Conservation (phyloP, 1,140 invertebrate species). For the Philopotamus ludificatus region DNA sequence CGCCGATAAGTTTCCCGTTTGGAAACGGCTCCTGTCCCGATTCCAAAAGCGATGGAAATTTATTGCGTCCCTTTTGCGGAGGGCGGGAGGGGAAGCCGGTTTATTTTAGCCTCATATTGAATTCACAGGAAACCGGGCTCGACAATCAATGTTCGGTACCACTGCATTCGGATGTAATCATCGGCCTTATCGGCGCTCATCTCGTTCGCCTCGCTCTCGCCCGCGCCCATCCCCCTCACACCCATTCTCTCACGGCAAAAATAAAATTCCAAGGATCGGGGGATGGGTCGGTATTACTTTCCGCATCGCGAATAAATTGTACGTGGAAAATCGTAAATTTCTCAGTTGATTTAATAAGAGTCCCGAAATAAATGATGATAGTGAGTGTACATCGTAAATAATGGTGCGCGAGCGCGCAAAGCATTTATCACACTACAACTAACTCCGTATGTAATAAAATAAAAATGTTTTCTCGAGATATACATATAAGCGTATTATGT, state of each 20-base stretch:
- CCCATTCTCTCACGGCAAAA: too few species aligned
- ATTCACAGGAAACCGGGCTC: neutral
- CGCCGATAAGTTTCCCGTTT: slow-evolving; percentile 29
- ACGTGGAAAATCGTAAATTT: neutral
- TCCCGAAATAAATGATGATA: neutral
- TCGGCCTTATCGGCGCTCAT: neutral
- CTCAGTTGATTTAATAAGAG: neutral
- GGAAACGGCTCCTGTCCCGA: slow-evolving; percentile 2
- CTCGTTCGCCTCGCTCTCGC: neutral
- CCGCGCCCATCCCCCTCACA: neutral
- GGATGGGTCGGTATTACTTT: too few species aligned
- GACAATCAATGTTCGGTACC: neutral
- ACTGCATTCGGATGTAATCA: neutral
- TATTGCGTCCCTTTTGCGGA: slow-evolving; percentile 17
- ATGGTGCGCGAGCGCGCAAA: neutral
- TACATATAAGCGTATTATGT: too few species aligned
- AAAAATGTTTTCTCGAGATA: too few species aligned
- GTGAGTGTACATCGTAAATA: slow-evolving; percentile 7
- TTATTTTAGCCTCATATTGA: neutral
- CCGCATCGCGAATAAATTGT: too few species aligned
- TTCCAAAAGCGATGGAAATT: slow-evolving; percentile 20
- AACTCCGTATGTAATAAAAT: too few species aligned
- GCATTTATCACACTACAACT: slow-evolving; percentile 9
- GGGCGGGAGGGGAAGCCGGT: too few species aligned
- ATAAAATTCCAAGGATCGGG: too few species aligned